Conservation (phyloP, 1,140 invertebrate genomes). For the Aphaenogaster ashmeadi region DNA sequence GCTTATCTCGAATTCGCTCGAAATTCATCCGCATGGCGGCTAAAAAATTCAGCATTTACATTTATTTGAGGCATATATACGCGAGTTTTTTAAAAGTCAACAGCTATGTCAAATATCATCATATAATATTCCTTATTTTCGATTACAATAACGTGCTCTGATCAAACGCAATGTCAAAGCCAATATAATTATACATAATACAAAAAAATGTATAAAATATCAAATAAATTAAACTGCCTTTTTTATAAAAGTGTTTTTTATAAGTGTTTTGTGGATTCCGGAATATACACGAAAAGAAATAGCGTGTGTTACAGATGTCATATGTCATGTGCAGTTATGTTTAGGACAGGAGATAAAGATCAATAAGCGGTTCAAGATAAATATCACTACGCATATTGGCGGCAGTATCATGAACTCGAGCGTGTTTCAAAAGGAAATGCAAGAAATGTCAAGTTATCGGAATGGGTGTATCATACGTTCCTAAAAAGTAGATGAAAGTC, state of each 20-base stretch:
- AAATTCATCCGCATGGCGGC: background rate
- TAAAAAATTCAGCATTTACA: constrained; percentile 9
- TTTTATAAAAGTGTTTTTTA: background rate
- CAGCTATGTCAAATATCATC: background rate
- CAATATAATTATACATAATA: background rate
- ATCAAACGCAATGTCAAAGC: background rate
- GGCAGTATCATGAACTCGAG: constrained; percentile 21
- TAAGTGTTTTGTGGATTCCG: no score
- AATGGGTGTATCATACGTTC: constrained; percentile 60
- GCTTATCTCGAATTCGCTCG: background rate
- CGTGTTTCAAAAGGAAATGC: constrained; percentile 52
- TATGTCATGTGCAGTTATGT: background rate
- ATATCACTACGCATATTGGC: constrained; percentile 19
- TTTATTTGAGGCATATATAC: background rate
- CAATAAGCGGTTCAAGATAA: constrained; percentile 35
- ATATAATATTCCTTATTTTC: background rate
- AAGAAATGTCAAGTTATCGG: constrained; percentile 64
- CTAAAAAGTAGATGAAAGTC: constrained; percentile 74
- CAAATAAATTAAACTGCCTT: background rate
- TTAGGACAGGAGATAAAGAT: background rate
- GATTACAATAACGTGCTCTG: background rate
- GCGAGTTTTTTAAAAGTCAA: background rate
- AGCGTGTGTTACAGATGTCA: background rate
- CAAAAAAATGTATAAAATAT: background rate
- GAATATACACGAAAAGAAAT: background rate